These are phyloP conservation scores for Tenodera sinensis DNA, from an alignment of 2,888 invertebrate genomes.

Conservation along the genomic window DNA sequence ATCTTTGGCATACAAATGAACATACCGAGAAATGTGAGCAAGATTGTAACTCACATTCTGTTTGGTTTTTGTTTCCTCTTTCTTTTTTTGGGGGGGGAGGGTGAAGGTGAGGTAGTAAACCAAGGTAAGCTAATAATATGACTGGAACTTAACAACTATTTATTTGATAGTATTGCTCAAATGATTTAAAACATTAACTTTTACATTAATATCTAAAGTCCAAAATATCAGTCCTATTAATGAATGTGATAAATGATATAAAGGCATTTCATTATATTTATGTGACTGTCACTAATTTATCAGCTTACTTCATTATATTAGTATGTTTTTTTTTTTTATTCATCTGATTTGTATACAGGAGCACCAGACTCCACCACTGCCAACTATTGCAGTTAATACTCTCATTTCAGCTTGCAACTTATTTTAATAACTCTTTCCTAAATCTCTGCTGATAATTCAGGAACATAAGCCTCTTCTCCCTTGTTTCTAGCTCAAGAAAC, in stretches of 20 bases:
- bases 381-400: not conserved
- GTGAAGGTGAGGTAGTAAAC: no score
- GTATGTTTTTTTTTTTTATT: not conserved
- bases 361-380: constrained; percentile 1
- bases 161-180: constrained; percentile 16
- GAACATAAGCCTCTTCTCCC: not conserved
- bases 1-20: not conserved
- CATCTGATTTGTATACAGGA: not conserved
- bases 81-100: no score
- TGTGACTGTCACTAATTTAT: not conserved
- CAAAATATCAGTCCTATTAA: not conserved
- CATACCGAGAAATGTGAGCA: not conserved
- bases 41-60: not conserved
- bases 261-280: constrained; percentile 2
- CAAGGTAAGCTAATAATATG: not conserved
- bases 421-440: not conserved
- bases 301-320: not conserved
- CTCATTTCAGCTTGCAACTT: not conserved
- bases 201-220: constrained; percentile 16
- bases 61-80: not conserved
- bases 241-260: not conserved
- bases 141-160: not conserved
- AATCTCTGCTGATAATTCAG: not conserved
- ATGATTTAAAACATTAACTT: not conserved
- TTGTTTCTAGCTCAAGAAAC: not conserved